Evolutionary conservation across 2,797 vertebrate genomes (phyloP).

Genomic region (Oreochromis mossambicus): DNA sequence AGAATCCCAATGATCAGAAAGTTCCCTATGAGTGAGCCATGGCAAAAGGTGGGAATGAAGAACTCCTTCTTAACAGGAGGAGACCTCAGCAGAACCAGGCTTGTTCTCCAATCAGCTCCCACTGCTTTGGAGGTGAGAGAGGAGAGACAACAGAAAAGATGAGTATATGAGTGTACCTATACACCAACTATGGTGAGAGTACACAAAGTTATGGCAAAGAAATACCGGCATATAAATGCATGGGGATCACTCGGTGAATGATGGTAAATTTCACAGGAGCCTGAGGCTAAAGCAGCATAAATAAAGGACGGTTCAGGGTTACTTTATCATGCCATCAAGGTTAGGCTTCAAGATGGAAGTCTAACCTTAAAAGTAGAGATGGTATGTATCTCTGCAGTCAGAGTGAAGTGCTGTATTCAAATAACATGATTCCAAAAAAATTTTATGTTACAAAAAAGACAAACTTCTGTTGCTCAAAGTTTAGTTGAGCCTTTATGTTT

Average conservation of each 20-base stretch:
- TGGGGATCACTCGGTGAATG: not conserved
- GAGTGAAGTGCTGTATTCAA: not conserved
- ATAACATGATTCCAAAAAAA: not conserved
- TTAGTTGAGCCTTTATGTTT: not conserved
- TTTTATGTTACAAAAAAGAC: too few species aligned
- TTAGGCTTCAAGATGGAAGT: not conserved
- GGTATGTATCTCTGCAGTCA: not conserved
- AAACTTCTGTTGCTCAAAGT: not conserved
- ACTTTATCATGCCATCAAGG: not conserved
- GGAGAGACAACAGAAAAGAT: not conserved
- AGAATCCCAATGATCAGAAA: not conserved
- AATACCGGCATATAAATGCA: not conserved
- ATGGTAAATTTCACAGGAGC: not conserved
- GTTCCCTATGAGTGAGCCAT: not conserved
- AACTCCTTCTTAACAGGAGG: not conserved
- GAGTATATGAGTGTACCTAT: not conserved
- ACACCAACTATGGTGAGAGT: fast-evolving
- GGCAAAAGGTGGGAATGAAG: not conserved
- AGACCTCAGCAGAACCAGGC: not conserved
- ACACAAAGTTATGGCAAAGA: not conserved
- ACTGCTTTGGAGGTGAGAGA: not conserved
- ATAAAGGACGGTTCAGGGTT: not conserved
- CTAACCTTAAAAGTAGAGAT: not conserved
- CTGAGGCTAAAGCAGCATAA: not conserved
- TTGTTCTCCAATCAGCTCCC: not conserved